Conservation (phyloP, 2,888 invertebrate genomes). For the Ditylenchus weischeri region DNA sequence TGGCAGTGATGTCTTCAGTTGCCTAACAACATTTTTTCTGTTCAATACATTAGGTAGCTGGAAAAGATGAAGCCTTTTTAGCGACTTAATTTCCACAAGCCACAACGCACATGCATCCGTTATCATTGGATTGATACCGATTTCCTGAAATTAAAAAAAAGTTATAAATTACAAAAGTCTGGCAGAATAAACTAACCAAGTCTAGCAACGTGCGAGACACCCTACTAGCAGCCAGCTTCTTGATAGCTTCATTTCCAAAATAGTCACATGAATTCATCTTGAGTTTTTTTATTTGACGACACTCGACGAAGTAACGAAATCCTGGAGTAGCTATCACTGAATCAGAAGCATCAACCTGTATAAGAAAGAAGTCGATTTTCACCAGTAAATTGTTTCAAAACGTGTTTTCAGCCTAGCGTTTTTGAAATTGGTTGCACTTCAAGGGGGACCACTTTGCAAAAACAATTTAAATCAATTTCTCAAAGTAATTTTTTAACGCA, state of each 20-base stretch:
- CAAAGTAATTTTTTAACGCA: too few relatives aligned
- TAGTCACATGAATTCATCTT: slow-evolving; percentile 56
- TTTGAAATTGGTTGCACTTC: too few relatives aligned
- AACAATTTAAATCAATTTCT: too few relatives aligned
- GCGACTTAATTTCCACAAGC: slow-evolving; percentile 41
- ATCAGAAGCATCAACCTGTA: slow-evolving; percentile 52
- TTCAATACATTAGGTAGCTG: slow-evolving; percentile 51
- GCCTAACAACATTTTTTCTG: slow-evolving; percentile 45
- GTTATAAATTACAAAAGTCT: not conserved
- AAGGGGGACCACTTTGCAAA: too few relatives aligned
- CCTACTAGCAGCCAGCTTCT: slow-evolving; percentile 44
- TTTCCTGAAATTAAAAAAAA: slow-evolving; percentile 40
- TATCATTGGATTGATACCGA: slow-evolving; percentile 47
- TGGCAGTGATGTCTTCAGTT: slow-evolving; percentile 27
- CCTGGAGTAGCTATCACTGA: slow-evolving; percentile 53
- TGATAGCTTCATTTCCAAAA: slow-evolving; percentile 50
- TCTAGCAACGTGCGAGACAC: slow-evolving; percentile 41
- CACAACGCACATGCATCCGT: slow-evolving; percentile 48
- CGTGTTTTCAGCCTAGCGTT: not conserved
- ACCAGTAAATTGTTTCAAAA: not conserved
- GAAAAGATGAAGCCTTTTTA: slow-evolving; percentile 47
- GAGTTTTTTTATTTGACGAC: slow-evolving; percentile 39
- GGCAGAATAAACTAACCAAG: slow-evolving; percentile 32
- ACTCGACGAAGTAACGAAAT: slow-evolving; percentile 49
- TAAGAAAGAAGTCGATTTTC: not conserved